Base-by-base conservation (phyloP, 2,888 invertebrate genomes). In the Gymnocheta viridis region DNA sequence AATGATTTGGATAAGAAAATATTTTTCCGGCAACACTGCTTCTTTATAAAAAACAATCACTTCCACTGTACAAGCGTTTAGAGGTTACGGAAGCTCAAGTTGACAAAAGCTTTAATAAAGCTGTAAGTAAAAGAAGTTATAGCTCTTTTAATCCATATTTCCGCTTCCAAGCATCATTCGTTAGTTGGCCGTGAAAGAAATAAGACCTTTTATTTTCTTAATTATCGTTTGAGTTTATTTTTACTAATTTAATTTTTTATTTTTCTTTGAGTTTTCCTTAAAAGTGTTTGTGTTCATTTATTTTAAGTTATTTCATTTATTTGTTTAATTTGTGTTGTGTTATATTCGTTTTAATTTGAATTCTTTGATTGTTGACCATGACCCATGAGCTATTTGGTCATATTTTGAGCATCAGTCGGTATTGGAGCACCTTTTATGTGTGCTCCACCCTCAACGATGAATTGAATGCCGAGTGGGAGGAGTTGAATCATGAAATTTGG, bases 401-500 rank as follows among this genome's bases (percentile, higher is more conserved):
- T 12, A 70, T 86, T 12, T 78, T 82, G 3, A 73, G 86, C 7
- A 88, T 88, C 7, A 80, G 83, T 12, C 89, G 88, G 24, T 87
- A 87, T 41, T 89, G 90, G 88, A 85, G 88, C 35, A 88, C 80
- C 4, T 89, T 90, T 29, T 89, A 89, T 86, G 87, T 91, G 4
- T 88, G 89, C 54, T 87, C 87, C 22, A 82, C 87, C 7, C 85
- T 91, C 24, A 90, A 91, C 62, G 73, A 85, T 3, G 89, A 91
- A 49, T 64, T 91, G 0, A 91, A 91, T 80, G 86, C 86, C 2
- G 92, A 92, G 79, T 92, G 92, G 92, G 72, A 79, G 2, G 67
- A 86, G 4, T 51, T 92, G 0, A 88, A 91, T 72, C 66, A 87
- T 10, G 90, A 91, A 35, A 91, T 92, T 86, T 90, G 91, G 92